Evolutionary conservation across 1,140 invertebrate genomes (phyloP).

Genomic region (Pissodes strobi): DNA sequence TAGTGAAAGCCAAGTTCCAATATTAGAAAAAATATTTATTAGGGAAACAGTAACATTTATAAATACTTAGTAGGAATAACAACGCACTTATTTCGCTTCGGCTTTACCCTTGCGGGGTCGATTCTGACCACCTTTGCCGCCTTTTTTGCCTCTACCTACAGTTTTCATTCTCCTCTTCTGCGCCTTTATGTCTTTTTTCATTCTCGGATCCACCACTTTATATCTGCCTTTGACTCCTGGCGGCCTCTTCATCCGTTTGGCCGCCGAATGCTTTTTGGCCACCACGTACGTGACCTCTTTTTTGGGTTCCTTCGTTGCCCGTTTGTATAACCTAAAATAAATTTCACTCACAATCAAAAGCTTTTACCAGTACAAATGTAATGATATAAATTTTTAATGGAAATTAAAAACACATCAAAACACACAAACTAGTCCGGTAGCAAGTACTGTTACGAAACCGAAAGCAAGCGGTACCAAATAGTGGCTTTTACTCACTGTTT

Average conservation of each 20-base stretch:
- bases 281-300: slow-evolving; percentile 94
- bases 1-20: too few species aligned
- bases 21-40: too few species aligned
- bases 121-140: slow-evolving; percentile 29
- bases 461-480: too few species aligned
- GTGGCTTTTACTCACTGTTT: slow-evolving; percentile 82
- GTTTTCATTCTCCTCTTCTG: slow-evolving; percentile 68
- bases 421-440: too few species aligned
- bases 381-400: too few species aligned
- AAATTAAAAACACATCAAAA: too few species aligned
- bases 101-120: slow-evolving; percentile 13
- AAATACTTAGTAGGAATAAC: too few species aligned
- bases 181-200: slow-evolving; percentile 91
- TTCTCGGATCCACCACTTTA: slow-evolving; percentile 91
- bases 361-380: too few species aligned
- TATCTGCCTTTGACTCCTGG: slow-evolving; percentile 88
- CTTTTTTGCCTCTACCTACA: slow-evolving; percentile 49
- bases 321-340: slow-evolving; percentile 84
- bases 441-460: too few species aligned
- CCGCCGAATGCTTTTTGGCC: slow-evolving; percentile 84
- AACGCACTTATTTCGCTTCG: too few species aligned
- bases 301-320: slow-evolving; percentile 81
- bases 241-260: slow-evolving; percentile 78
- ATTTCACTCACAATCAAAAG: too few species aligned
- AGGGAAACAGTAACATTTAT: too few species aligned